These are phyloP conservation scores for Adrianichthys oophorus DNA, from an alignment of 2,797 vertebrate species.

Conservation along the genomic window DNA sequence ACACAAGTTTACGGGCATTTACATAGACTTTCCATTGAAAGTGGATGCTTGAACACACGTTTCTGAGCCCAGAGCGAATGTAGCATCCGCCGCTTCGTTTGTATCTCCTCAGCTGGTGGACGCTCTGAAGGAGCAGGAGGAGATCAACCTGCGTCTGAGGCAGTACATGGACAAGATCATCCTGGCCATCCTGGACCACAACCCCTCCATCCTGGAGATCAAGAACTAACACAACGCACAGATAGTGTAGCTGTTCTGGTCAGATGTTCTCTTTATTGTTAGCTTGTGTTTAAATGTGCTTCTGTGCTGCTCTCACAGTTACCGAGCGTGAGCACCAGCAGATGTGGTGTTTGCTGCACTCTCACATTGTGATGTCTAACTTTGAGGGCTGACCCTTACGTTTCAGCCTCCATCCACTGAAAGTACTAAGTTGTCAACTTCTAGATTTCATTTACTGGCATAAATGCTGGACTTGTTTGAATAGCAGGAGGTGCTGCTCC, in stretches of 20 bases:
- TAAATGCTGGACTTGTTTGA: too few relatives aligned
- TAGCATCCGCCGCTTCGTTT: background rate
- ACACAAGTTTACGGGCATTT: too few relatives aligned
- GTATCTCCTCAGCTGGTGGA: constrained; percentile 87
- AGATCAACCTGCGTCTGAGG: constrained; percentile 92
- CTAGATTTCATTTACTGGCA: too few relatives aligned
- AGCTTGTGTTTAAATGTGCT: background rate
- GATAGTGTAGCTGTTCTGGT: constrained; percentile 14
- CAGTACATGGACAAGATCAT: constrained; percentile 99
- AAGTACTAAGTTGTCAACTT: too few relatives aligned
- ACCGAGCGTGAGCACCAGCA: too few relatives aligned
- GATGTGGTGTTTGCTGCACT: too few relatives aligned
- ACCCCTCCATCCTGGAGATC: constrained; percentile 97
- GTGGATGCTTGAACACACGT: too few relatives aligned
- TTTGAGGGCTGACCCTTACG: too few relatives aligned
- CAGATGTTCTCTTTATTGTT: background rate
- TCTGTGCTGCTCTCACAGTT: background rate
- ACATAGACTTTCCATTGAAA: too few relatives aligned
- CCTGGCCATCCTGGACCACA: constrained; percentile 93
- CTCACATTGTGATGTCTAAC: too few relatives aligned
- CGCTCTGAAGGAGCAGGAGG: constrained; percentile 94
- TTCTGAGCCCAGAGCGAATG: too few relatives aligned
- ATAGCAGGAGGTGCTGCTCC: background rate
- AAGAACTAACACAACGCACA: constrained; percentile 78
- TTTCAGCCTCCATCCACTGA: too few relatives aligned